These are phyloP conservation scores for Tupaia tana DNA, from an alignment of 2,113 vertebrate species.

Conservation along the genomic window DNA sequence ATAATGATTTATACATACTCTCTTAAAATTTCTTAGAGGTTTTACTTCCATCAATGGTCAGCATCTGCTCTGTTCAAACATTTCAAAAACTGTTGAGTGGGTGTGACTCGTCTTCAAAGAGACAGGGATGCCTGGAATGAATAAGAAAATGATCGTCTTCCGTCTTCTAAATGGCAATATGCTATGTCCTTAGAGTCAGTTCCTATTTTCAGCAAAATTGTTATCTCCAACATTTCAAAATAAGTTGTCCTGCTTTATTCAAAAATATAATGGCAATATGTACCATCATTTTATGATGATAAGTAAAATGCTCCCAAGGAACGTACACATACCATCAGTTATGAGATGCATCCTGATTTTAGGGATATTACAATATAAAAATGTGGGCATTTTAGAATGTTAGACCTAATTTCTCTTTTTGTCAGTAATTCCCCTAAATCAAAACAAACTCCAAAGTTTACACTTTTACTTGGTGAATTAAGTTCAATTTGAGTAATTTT, in stretches of 20 bases:
- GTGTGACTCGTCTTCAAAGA: constrained; percentile 4
- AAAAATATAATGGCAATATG: not conserved
- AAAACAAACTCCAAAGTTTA: constrained; percentile 30
- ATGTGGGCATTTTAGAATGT: not conserved
- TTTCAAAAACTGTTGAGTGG: not conserved
- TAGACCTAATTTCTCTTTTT: not conserved
- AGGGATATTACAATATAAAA: constrained; percentile 31
- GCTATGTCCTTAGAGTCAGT: not conserved
- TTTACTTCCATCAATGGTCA: not conserved
- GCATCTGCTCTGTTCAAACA: not conserved
- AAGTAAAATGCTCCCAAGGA: not conserved
- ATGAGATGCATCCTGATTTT: not conserved
- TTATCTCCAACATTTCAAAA: constrained; percentile 27
- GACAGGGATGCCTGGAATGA: not conserved
- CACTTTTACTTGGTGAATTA: constrained; percentile 12
- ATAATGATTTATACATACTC: not conserved
- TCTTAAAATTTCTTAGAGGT: not conserved
- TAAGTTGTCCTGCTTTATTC: not conserved
- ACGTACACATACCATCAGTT: not conserved
- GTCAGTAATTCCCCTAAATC: not conserved
- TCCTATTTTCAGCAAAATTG: not conserved
- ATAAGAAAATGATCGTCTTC: not conserved
- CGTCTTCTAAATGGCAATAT: not conserved
- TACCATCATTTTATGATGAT: constrained; percentile 30
- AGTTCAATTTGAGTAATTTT: constrained; percentile 58